Evolutionary conservation across 2,797 vertebrate genomes (phyloP).

Genomic region (Chelidonichthys spinosus): DNA sequence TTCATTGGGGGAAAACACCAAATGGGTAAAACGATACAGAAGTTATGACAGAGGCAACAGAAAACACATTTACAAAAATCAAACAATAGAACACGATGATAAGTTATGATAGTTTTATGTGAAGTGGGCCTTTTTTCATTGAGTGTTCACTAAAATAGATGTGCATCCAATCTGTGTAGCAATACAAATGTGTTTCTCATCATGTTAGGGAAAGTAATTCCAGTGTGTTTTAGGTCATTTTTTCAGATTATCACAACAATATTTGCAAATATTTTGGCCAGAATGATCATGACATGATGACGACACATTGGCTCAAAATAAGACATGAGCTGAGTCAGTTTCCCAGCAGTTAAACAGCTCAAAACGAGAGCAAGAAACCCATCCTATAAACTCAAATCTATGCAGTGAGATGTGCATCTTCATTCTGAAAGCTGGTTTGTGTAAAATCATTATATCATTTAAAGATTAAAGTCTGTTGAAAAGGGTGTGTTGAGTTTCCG

Average conservation of each 20-base stretch:
- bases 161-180: too few species aligned
- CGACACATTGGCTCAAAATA: background rate
- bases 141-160: too few species aligned
- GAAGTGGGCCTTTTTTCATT: background rate
- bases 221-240: too few species aligned
- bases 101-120: background rate
- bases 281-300: too few species aligned
- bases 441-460: background rate
- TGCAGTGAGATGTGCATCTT: background rate
- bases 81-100: background rate
- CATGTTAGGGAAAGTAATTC: too few species aligned
- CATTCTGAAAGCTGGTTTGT: background rate
- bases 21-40: background rate
- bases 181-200: too few species aligned
- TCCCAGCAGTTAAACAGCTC: background rate
- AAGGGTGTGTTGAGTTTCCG: constrained; percentile 7
- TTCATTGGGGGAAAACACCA: background rate
- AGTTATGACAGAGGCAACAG: background rate
- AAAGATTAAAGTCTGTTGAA: background rate
- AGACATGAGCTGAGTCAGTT: background rate
- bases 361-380: background rate
- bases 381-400: background rate
- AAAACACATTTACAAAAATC: background rate
- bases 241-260: too few species aligned
- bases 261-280: too few species aligned